Evolutionary conservation across 2,797 vertebrate genomes (phyloP).

Genomic region (Sitta carolinensis): DNA sequence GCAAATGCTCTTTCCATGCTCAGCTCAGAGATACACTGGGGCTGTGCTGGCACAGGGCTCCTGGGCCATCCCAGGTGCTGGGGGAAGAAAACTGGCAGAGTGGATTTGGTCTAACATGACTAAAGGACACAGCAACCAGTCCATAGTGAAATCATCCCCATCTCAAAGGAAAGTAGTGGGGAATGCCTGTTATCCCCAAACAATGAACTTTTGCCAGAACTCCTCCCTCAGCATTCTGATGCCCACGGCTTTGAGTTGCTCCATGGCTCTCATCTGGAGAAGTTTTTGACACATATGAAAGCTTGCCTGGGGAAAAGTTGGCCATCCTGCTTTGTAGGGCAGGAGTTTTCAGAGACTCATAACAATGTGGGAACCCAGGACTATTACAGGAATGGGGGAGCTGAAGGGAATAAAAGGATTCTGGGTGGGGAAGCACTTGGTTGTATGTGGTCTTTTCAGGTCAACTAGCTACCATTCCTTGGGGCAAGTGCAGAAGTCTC

Average conservation of each 20-base stretch:
- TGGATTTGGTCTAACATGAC: neutral
- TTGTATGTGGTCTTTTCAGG: neutral
- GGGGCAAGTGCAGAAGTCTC: neutral
- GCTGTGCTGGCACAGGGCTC: accelerated
- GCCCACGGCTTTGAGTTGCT: accelerated
- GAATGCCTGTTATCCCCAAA: neutral
- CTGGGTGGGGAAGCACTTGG: neutral
- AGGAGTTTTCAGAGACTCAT: neutral
- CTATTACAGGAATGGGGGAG: neutral
- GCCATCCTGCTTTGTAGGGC: neutral
- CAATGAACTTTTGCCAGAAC: neutral
- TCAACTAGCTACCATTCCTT: neutral
- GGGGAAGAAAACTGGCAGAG: neutral
- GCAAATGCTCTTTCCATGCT: neutral
- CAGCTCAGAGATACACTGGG: neutral
- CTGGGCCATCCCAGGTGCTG: neutral
- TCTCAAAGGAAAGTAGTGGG: neutral
- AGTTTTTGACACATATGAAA: neutral
- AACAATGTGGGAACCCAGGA: neutral
- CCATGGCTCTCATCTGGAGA: neutral
- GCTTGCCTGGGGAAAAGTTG: neutral
- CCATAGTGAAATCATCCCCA: neutral
- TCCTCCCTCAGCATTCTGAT: neutral
- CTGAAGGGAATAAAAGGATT: neutral
- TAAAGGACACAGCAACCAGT: neutral